Evolutionary conservation across 2,797 vertebrate species (phyloP).

Genomic region (Tinamus major): DNA sequence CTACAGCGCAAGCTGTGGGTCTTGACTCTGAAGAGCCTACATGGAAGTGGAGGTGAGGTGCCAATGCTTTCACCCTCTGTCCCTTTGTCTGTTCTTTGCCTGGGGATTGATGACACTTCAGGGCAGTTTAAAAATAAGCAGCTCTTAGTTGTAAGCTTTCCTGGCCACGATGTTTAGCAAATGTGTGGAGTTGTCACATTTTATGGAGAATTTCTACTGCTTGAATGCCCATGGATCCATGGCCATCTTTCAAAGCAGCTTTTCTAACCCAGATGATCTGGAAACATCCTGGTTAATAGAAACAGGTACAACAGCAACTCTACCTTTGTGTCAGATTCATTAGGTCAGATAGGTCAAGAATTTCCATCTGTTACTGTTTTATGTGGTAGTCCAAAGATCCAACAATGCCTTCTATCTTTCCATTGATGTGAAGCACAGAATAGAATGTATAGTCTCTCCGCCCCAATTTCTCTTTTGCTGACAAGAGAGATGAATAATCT

Average conservation of each 20-base stretch:
- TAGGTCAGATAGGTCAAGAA: not conserved
- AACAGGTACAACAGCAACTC: not conserved
- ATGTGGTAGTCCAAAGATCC: not conserved
- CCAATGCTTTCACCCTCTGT: not conserved
- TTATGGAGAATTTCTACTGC: not conserved
- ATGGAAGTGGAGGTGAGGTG: not conserved
- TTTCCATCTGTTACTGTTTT: not conserved
- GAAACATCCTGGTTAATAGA: not conserved
- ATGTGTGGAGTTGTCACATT: not conserved
- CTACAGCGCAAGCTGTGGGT: not conserved
- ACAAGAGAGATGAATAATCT: not conserved
- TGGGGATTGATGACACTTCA: not conserved
- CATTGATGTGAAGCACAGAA: not conserved
- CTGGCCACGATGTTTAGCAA: not conserved
- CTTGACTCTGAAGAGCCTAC: no score
- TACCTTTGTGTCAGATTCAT: not conserved
- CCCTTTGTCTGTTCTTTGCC: not conserved
- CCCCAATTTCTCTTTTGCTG: not conserved
- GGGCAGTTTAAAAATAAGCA: not conserved
- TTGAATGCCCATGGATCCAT: not conserved
- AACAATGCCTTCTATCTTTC: not conserved
- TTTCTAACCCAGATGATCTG: rapidly evolving
- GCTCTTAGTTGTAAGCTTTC: not conserved
- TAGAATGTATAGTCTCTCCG: not conserved
- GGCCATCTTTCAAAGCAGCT: not conserved